Evolutionary conservation across 2,113 vertebrate species (phyloP).

Genomic region (Gavia stellata): DNA sequence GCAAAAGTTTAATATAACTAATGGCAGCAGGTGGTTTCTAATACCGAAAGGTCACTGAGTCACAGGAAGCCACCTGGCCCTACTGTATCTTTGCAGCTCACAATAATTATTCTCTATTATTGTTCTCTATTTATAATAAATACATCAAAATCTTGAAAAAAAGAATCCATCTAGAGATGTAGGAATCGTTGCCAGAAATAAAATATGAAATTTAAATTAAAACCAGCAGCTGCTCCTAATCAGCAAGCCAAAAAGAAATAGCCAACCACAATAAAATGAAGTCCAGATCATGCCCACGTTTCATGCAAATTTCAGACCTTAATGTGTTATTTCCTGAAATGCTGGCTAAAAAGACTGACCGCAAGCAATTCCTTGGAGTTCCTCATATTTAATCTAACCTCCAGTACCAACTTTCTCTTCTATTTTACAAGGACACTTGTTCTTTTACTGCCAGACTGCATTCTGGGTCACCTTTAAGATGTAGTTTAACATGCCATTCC

Average conservation of each 20-base stretch:
- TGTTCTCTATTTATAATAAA: background rate
- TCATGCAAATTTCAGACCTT: background rate
- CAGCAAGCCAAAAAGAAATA: background rate
- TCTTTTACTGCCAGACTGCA: background rate
- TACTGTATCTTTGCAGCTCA: background rate
- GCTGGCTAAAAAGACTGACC: background rate
- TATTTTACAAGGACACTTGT: background rate
- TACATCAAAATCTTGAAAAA: background rate
- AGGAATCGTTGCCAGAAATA: background rate
- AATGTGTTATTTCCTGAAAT: background rate
- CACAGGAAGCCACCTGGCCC: background rate
- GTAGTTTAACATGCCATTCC: background rate
- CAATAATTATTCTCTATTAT: background rate
- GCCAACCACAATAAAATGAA: background rate
- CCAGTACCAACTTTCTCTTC: background rate
- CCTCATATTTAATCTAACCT: background rate
- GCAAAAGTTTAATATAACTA: background rate
- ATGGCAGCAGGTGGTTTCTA: background rate
- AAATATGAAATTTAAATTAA: background rate
- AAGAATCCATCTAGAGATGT: background rate
- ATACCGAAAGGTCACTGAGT: background rate
- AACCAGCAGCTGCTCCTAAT: background rate
- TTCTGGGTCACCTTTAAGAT: slow-evolving; percentile 5
- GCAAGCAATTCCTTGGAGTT: background rate
- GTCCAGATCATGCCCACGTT: background rate